These are phyloP conservation scores for Bujurquina vittata DNA, from an alignment of 2,113 vertebrate species.

Conservation along the genomic window DNA sequence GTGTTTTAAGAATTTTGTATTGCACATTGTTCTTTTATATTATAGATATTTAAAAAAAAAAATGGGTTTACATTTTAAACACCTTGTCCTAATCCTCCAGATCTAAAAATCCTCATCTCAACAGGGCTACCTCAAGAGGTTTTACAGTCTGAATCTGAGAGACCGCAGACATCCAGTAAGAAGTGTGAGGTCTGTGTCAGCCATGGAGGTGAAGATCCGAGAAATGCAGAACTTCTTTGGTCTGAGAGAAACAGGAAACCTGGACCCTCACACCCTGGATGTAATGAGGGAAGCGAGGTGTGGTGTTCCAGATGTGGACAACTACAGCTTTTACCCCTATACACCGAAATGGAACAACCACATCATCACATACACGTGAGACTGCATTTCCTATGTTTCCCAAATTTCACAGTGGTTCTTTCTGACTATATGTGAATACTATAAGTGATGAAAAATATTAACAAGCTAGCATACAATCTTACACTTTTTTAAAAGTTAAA, in stretches of 20 bases:
- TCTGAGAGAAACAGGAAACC: conserved; percentile 58
- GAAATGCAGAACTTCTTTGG: conserved; percentile 72
- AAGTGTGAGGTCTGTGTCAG: conserved; percentile 14
- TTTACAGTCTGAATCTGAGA: conserved; percentile 51
- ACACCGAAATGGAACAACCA: conserved; percentile 74
- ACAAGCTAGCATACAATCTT: background rate
- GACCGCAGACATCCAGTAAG: background rate
- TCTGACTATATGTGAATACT: background rate
- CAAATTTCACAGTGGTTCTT: background rate
- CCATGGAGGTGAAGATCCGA: conserved; percentile 59
- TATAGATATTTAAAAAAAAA: background rate
- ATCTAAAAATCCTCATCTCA: background rate
- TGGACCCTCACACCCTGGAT: conserved; percentile 54
- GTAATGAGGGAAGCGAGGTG: conserved; percentile 68
- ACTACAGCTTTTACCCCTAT: conserved; percentile 56
- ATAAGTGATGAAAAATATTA: background rate
- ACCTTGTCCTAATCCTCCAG: background rate
- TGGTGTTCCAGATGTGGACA: conserved; percentile 73
- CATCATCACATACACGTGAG: conserved; percentile 77
- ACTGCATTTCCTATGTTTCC: background rate
- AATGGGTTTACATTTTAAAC: background rate
- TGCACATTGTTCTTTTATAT: no score
- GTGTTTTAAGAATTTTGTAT: background rate
- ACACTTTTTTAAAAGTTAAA: no score
- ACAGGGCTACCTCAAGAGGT: conserved; percentile 58